phyloP scores from a whole-genome alignment of 2,113 vertebrate genomes.

The Phyllostomus discolor region DNA sequence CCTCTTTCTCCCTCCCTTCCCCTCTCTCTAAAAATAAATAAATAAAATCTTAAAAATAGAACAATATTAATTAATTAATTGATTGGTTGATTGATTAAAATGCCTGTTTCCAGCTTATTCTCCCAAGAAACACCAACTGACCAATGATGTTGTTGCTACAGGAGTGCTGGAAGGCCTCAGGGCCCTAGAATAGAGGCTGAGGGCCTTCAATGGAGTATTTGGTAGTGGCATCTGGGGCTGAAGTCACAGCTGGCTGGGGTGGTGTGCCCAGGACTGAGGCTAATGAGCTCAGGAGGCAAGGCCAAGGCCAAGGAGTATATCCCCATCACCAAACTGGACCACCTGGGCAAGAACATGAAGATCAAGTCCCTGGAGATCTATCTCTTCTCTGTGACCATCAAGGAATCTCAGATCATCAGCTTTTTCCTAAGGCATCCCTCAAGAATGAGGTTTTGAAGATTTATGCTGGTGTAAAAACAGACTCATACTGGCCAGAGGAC shows the following conservation, averaged over 20 bases:
- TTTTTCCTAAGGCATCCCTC: neutral
- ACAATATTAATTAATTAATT: too few species aligned
- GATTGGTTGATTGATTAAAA: neutral
- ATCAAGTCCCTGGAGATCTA: neutral
- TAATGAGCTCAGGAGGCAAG: neutral
- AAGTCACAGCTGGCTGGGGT: neutral
- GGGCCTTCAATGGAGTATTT: neutral
- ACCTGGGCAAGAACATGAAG: neutral
- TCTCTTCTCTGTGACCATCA: neutral
- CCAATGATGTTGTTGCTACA: neutral
- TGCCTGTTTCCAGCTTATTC: neutral
- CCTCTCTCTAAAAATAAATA: too few species aligned
- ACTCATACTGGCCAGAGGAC: neutral
- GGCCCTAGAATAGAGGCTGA: neutral
- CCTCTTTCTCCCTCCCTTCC: too few species aligned
- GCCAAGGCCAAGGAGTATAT: neutral
- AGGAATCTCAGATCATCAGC: neutral
- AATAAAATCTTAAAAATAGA: too few species aligned
- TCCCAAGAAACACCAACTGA: neutral
- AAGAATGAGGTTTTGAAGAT: neutral
- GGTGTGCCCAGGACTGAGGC: neutral
- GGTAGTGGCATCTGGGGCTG: neutral
- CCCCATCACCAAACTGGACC: neutral
- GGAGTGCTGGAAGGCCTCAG: neutral
- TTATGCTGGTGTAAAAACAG: neutral